Evolutionary conservation across 2,113 vertebrate genomes (phyloP), one percentile per base, ranked within the genome.

Genomic region (Paralichthys olivaceus): DNA sequence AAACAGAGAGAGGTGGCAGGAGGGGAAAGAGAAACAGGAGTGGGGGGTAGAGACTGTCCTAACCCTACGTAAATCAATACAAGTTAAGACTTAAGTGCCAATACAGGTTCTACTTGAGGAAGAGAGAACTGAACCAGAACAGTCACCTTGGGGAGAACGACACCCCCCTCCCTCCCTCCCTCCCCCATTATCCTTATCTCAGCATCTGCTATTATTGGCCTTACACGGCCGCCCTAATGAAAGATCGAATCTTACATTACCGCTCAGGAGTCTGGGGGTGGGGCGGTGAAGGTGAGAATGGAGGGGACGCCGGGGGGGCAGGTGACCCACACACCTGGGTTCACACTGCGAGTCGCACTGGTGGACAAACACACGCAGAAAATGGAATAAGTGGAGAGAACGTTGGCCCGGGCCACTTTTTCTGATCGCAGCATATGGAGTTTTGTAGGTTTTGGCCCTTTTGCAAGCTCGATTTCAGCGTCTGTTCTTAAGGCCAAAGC

Each of bases 11-110:
- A 71, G 72, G 64, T 66, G 81, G 65, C 65, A 55, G 70, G 69
- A 69, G 84, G 75, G 72, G 81, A 81, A 75, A 84, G 66, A 84
- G 79, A 80, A 71, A 76, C 77, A 75, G 67, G 37, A 62, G 28
- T 72, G 70, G 64, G 51, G n/a, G 51, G 51, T 22, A 56, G 57
- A 77, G 72, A 75, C 45, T 63, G 84, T 85, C 89, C 87, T 85
- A 92, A 90, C 89, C 90, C 87, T 83, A 84, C 79, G 87, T 86
- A 86, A 93, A 93, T 94, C 92, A 81, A 94, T 94, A 92, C 57
- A 79, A 66, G 91, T 92, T 92, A 92, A 93, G 86, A 84, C 89
- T 88, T 77, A 85, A 92, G 90, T 92, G 93, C 91, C 92, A 90
- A 91, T 92, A 90, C 91, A 85, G 85, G 87, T 93, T 93, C 84